Evolutionary conservation across 2,797 vertebrate species (phyloP).

Genomic region (Lagorchestes hirsutus): DNA sequence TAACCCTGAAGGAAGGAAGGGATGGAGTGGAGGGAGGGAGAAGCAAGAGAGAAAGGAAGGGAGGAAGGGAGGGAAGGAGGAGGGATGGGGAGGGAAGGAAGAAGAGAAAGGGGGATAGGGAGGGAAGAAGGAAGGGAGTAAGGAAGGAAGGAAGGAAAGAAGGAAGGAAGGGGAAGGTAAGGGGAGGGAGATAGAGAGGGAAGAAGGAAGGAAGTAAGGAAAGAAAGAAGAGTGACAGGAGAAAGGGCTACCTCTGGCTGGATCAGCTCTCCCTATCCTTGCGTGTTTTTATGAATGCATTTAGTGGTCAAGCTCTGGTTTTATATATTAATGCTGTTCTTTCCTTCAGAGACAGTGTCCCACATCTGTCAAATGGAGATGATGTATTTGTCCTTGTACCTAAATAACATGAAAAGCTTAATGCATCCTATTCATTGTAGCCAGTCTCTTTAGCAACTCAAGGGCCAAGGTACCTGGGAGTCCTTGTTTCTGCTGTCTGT

Average conservation of each 20-base stretch:
- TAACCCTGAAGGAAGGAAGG: neutral
- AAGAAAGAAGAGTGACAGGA: neutral
- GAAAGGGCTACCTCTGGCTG: neutral
- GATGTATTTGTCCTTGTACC: neutral
- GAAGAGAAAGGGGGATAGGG: neutral
- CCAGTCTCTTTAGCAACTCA: neutral
- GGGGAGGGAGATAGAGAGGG: too few species aligned
- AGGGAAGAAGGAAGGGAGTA: too few species aligned
- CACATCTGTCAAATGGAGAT: neutral
- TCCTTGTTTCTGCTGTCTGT: neutral
- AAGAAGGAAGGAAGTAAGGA: neutral
- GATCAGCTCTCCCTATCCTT: neutral
- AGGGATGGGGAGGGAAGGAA: neutral
- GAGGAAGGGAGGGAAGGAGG: fast-evolving
- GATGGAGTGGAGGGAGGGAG: too few species aligned
- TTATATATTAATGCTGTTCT: neutral
- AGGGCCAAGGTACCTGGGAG: neutral
- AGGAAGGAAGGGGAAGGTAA: too few species aligned
- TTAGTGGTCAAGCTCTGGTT: neutral
- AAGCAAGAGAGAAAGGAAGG: too few species aligned
- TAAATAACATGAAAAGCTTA: neutral
- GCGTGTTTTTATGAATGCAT: neutral
- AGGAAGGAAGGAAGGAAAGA: too few species aligned
- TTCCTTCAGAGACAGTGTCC: neutral
- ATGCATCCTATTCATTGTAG: neutral